These are phyloP conservation scores for Phorcus lineatus DNA, from an alignment of 2,888 invertebrate genomes.

Conservation along the genomic window DNA sequence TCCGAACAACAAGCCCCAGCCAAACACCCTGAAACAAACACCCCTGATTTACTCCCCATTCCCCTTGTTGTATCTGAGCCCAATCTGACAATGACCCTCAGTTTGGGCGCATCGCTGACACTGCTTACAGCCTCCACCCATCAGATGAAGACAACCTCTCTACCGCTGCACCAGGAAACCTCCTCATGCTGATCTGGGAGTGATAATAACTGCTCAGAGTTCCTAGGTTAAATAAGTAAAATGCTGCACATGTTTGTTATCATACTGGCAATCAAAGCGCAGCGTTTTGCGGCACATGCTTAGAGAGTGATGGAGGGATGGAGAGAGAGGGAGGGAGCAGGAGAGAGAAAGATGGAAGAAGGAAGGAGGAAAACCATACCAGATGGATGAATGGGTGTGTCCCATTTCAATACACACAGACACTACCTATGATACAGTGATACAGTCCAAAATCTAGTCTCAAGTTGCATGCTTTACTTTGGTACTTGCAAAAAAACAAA, in stretches of 20 bases:
- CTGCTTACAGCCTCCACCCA: background rate
- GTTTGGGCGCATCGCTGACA: background rate
- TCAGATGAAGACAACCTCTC: background rate
- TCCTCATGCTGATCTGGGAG: background rate
- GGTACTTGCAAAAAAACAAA: no score
- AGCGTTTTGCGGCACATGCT: background rate
- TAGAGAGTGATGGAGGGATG: background rate
- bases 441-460: no score
- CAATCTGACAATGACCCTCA: no score
- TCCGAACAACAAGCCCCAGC: no score
- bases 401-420: background rate
- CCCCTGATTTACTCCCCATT: no score
- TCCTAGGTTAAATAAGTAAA: conserved; percentile 18
- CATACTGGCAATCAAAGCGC: conserved; percentile 18
- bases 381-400: background rate
- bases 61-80: no score
- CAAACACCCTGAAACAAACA: no score
- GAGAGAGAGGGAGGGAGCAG: background rate
- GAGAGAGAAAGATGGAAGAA: no score
- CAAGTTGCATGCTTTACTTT: no score
- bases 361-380: background rate
- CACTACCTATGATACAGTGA: background rate
- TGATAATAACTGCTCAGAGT: background rate
- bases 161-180: background rate
- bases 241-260: conserved; percentile 23